Conservation (phyloP, 2,797 vertebrate genomes). For the Petrocephalus sullivani region DNA sequence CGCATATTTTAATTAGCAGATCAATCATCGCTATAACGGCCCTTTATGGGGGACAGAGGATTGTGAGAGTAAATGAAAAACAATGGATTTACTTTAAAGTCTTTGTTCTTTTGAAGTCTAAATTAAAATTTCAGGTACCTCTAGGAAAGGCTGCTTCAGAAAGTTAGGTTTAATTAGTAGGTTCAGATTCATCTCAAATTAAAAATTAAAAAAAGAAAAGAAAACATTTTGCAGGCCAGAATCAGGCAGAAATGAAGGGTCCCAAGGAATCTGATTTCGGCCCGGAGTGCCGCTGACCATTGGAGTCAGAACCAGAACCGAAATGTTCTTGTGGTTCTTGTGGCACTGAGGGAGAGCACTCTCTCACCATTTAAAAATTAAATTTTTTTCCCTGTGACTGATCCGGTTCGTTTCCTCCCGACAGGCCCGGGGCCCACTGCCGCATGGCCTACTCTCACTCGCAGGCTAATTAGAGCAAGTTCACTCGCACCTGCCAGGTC, state of each 20-base stretch:
- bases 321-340: neutral
- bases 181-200: constrained; percentile 68
- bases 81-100: constrained; percentile 81
- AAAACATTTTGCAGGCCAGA: constrained; percentile 57
- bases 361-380: neutral
- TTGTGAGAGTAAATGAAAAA: constrained; percentile 77
- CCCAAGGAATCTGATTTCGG: constrained; percentile 43
- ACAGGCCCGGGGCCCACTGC: constrained; percentile 45
- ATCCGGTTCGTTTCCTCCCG: constrained; percentile 58
- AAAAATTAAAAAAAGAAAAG: constrained; percentile 45
- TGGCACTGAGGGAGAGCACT: neutral
- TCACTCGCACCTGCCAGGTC: constrained; percentile 57
- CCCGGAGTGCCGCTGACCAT: neutral
- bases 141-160: constrained; percentile 65
- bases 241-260: constrained; percentile 55
- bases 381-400: constrained; percentile 8
- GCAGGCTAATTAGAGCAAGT: constrained; percentile 70
- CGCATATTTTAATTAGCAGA: constrained; percentile 82
- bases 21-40: constrained; percentile 70
- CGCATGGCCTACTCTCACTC: constrained; percentile 69
- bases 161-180: constrained; percentile 76
- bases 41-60: constrained; percentile 60
- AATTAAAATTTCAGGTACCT: constrained; percentile 78
- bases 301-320: neutral
- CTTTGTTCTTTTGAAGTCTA: constrained; percentile 73